Conservation (phyloP, 2,113 vertebrate species). For the Anoura caudifer region DNA sequence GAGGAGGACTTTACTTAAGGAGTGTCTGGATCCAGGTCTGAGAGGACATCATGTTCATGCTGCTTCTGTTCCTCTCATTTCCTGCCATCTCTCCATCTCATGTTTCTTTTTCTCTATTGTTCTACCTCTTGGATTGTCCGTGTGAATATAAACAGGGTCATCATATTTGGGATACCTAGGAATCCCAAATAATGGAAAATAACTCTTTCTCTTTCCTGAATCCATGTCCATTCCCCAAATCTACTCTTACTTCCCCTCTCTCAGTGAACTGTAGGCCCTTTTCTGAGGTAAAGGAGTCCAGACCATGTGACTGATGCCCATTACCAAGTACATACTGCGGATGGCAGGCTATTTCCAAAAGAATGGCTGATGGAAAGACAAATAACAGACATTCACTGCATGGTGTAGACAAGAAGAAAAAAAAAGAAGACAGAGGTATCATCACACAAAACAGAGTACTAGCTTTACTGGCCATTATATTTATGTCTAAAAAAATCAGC, state of each 20-base stretch:
- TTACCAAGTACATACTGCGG: neutral
- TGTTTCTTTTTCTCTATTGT: neutral
- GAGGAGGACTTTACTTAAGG: neutral
- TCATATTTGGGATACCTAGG: neutral
- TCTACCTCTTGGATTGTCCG: neutral
- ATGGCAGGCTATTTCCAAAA: neutral
- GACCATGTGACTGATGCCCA: neutral
- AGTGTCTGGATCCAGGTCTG: neutral
- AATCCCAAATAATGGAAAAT: neutral
- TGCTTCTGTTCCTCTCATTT: neutral
- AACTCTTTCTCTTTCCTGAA: neutral
- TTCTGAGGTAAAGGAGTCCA: neutral
- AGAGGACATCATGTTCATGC: neutral
- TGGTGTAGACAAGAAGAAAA: neutral
- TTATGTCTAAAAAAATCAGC: neutral
- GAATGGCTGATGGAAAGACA: neutral
- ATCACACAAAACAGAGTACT: neutral
- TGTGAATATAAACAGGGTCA: neutral
- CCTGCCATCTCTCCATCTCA: neutral
- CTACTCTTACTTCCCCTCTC: neutral
- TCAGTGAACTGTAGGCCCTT: neutral
- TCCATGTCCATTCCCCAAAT: neutral
- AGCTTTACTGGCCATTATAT: neutral
- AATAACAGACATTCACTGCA: neutral
- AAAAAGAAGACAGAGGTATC: neutral